phyloP scores from a whole-genome alignment of 2,888 invertebrate species.

The Girardia tigrina region DNA sequence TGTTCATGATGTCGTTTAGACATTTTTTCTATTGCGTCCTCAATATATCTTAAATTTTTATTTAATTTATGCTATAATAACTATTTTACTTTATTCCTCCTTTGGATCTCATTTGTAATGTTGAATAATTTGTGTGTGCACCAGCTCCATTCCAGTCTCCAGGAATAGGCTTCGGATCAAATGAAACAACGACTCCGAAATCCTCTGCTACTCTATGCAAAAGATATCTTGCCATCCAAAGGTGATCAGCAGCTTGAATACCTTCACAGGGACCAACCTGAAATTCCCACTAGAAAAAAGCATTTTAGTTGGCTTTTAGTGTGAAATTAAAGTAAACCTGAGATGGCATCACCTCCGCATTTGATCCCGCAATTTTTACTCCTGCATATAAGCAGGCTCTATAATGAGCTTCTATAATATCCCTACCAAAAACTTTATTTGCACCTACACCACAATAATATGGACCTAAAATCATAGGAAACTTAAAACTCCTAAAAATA shows the following conservation, averaged over 20 bases:
- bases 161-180: constrained; percentile 53
- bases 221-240: constrained; percentile 53
- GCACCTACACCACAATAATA: constrained; percentile 97
- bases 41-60: constrained; percentile 55
- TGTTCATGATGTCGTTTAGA: constrained; percentile 78
- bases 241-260: constrained; percentile 56
- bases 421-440: constrained; percentile 76
- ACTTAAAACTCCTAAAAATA: no score
- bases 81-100: constrained; percentile 46
- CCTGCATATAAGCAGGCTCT: constrained; percentile 83
- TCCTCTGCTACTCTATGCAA: constrained; percentile 53
- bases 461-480: constrained; percentile 53
- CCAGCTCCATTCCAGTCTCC: constrained; percentile 58
- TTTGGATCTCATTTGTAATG: constrained; percentile 68
- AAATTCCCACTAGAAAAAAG: constrained; percentile 15
- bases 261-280: constrained; percentile 74
- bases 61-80: background rate
- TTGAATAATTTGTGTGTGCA: constrained; percentile 89
- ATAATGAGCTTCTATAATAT: constrained; percentile 90
- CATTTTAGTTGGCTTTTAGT: background rate
- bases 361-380: constrained; percentile 76
- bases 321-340: no score
- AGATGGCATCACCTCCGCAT: constrained; percentile 95
- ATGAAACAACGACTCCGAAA: constrained; percentile 52
- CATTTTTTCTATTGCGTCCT: constrained; percentile 83